phyloP scores from a whole-genome alignment of 2,797 vertebrate genomes.

The Momotus momota region DNA sequence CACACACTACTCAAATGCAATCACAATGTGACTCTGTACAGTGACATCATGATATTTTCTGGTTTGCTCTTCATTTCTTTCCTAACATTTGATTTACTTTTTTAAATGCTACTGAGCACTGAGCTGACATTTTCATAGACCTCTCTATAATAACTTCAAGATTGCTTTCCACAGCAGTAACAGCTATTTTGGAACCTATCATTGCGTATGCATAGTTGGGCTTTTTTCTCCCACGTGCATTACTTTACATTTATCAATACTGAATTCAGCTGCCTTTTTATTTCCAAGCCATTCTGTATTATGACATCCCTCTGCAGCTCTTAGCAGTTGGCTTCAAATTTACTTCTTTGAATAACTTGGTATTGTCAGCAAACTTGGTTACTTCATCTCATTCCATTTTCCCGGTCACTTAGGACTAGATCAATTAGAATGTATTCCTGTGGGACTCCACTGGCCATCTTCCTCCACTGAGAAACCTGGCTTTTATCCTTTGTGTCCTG shows the following conservation, averaged over 20 bases:
- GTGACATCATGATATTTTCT: background rate
- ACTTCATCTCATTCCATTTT: background rate
- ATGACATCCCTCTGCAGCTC: background rate
- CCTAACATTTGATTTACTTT: conserved; percentile 7
- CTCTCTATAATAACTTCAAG: conserved; percentile 10
- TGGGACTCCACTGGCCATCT: background rate
- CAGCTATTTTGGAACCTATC: conserved; percentile 2
- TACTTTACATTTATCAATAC: conserved; percentile 52
- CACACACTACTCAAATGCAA: background rate
- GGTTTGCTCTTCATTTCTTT: background rate
- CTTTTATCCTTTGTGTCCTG: background rate
- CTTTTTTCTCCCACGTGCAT: conserved; percentile 15
- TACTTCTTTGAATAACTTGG: background rate
- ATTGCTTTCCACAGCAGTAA: background rate
- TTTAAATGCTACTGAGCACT: conserved; percentile 13
- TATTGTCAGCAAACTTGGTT: conserved; percentile 26
- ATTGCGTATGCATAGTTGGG: background rate
- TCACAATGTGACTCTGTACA: background rate
- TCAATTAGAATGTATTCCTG: background rate
- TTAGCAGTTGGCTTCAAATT: conserved; percentile 23
- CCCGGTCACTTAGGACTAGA: background rate
- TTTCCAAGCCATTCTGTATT: conserved; percentile 31
- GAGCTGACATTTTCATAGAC: conserved; percentile 26
- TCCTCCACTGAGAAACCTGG: background rate
- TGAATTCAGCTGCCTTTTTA: conserved; percentile 40